phyloP scores from a whole-genome alignment of 92 coral and sea anemone genomes.

The Siderastrea radians region DNA sequence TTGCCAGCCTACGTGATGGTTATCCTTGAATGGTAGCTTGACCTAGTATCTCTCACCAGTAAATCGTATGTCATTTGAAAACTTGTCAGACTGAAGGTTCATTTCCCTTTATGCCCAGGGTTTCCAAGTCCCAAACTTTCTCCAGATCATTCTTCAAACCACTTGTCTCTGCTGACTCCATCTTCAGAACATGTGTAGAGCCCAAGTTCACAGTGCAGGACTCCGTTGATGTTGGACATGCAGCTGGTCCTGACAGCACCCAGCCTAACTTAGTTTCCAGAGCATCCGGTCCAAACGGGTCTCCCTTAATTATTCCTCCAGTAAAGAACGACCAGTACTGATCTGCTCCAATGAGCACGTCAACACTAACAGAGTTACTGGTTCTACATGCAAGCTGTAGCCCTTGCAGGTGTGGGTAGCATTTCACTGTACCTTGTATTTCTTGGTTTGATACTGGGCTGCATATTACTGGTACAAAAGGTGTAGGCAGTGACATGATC shows the following conservation, averaged over 20 bases:
- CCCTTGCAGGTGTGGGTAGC: neutral
- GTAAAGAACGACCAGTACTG: constrained; percentile 3
- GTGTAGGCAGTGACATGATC: constrained; percentile 20
- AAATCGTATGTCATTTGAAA: no score
- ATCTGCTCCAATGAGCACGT: neutral
- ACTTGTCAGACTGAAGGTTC: no score
- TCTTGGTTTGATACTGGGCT: constrained; percentile 51
- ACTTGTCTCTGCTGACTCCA: no score
- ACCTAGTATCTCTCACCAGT: no score
- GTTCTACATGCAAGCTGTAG: neutral
- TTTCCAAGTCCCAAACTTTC: no score
- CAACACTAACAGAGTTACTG: neutral
- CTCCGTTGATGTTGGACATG: neutral
- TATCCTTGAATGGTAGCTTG: no score
- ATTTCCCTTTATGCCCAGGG: no score
- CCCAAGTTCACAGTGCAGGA: neutral
- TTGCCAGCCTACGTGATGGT: no score
- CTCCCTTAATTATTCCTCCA: neutral
- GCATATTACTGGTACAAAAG: constrained; percentile 63
- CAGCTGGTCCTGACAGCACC: neutral
- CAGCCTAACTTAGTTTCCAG: neutral
- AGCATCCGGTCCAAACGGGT: neutral
- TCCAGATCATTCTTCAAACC: no score
- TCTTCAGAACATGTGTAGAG: neutral
- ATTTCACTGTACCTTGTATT: neutral